Base-by-base conservation (phyloP, 2,797 vertebrate genomes). In the Neosilurus mollespiculum region DNA sequence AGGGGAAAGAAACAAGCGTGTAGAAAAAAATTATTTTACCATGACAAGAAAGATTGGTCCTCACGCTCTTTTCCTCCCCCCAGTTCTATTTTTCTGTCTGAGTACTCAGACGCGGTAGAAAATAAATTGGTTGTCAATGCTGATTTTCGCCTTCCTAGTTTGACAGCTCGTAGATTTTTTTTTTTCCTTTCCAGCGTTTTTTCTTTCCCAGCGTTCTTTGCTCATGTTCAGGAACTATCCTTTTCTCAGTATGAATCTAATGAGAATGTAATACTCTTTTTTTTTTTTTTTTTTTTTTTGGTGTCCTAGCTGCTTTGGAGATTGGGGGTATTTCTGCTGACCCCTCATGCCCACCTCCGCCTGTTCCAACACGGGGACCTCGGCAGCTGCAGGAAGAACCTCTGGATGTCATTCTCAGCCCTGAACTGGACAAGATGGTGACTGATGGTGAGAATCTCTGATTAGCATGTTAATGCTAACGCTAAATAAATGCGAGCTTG, bases 351-450 rank as follows among this genome's bases (percentile, higher is more conserved):
- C 87, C 94, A 87, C 92, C 95, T 86, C 95, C 94, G 59, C 89
- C 91, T 0, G 90, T 87, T 84, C 88, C 92, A 88, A 91, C 62
- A 67, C 95, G 93, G 81, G 93, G 92, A 86, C 94, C 94, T 56
- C 93, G 95, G 30, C 84, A 93, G 0, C 78, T 95, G 81, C 96
- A 94, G 81, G 97, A 98, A 69, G 98, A 99, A 87, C 96, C 96
- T 43, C 90, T 99, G 56, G 98, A 99, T 22, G 96, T 95, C 81
- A 97, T 99, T 87, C 93, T 99, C 85, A 99, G 97, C 88, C 97
- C 98, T 80, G 98, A 99, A 83, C 93, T 99, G 18, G 98, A 99
- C 92, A 98, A 96, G 92, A 99, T 99, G 96, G 98, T 99, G 89
- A 95, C 96, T 85, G 98, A 99, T 5, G 98, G 98, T 99, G 93